phyloP scores from a whole-genome alignment of 2,797 vertebrate genomes.

The Hoplostethus mediterraneus region DNA sequence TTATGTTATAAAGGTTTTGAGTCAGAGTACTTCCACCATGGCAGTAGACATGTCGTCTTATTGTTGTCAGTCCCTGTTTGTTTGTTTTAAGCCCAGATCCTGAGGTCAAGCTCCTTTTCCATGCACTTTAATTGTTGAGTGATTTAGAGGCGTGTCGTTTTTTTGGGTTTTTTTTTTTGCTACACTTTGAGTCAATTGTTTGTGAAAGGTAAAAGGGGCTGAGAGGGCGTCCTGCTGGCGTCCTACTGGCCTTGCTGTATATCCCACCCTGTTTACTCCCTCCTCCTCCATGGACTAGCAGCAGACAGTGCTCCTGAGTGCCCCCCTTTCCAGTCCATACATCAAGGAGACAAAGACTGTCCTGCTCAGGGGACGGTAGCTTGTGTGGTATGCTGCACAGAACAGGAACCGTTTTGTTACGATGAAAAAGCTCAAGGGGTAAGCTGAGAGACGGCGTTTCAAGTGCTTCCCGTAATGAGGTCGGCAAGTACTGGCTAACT shows the following conservation, averaged over 20 bases:
- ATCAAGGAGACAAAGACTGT: conserved; percentile 8
- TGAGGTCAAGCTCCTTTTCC: neutral
- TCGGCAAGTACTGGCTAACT: neutral
- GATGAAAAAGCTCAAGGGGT: conserved; percentile 54
- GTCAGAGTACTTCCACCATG: neutral
- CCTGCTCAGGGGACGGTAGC: neutral
- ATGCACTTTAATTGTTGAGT: neutral
- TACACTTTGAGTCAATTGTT: conserved; percentile 46
- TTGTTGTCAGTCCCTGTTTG: neutral
- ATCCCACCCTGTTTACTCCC: conserved; percentile 13
- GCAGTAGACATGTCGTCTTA: neutral
- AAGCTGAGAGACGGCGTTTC: conserved; percentile 20
- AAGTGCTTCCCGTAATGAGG: neutral
- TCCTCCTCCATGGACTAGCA: conserved; percentile 35
- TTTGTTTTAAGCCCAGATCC: neutral
- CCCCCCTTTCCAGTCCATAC: conserved; percentile 5
- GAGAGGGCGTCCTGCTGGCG: neutral
- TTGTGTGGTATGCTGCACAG: conserved; percentile 7
- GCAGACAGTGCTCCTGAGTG: conserved; percentile 12
- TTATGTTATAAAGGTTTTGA: too few relatives aligned
- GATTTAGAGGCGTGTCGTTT: neutral
- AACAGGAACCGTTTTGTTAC: neutral
- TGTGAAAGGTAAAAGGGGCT: conserved; percentile 31
- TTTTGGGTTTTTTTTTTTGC: conserved; percentile 6
- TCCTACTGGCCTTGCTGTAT: neutral